phyloP scores from a whole-genome alignment of 2,797 vertebrate genomes.

The Gobionotothen gibberifrons region DNA sequence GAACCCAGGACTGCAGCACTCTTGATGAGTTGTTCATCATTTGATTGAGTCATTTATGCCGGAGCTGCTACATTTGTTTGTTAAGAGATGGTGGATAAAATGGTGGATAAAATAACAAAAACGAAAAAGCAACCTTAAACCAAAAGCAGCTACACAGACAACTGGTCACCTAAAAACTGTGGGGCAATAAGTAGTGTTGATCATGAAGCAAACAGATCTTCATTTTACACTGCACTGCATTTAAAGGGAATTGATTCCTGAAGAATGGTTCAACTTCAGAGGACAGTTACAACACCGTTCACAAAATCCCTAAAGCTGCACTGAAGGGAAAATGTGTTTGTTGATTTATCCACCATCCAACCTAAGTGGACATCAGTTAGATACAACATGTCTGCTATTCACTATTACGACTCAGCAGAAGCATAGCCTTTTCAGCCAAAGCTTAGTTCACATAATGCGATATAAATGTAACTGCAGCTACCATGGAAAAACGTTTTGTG shows the following conservation, averaged over 20 bases:
- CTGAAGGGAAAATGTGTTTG: conserved; percentile 9
- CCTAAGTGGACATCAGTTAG: background rate
- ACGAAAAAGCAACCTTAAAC: conserved; percentile 7
- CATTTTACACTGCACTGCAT: background rate
- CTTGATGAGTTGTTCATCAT: conserved; percentile 14
- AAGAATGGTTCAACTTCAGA: conserved; percentile 3
- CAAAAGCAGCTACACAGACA: conserved; percentile 13
- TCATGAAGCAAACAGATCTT: background rate
- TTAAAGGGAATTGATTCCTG: background rate
- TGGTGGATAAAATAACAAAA: conserved; percentile 27
- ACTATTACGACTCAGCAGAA: conserved; percentile 12
- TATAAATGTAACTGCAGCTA: conserved; percentile 24
- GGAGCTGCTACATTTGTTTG: background rate
- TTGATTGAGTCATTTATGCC: background rate
- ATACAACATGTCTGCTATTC: background rate
- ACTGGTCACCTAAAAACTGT: conserved; percentile 4
- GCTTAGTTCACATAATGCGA: conserved; percentile 21
- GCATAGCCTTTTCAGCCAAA: conserved; percentile 51
- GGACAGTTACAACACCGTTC: conserved; percentile 1
- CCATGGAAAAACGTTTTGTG: conserved; percentile 10
- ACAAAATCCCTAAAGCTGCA: background rate
- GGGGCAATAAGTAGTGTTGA: background rate
- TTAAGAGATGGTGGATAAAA: conserved; percentile 28
- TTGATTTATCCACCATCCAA: conserved; percentile 21
- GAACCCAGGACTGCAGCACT: background rate